Conservation (phyloP, 2,113 vertebrate species). For the Marmota monax region DNA sequence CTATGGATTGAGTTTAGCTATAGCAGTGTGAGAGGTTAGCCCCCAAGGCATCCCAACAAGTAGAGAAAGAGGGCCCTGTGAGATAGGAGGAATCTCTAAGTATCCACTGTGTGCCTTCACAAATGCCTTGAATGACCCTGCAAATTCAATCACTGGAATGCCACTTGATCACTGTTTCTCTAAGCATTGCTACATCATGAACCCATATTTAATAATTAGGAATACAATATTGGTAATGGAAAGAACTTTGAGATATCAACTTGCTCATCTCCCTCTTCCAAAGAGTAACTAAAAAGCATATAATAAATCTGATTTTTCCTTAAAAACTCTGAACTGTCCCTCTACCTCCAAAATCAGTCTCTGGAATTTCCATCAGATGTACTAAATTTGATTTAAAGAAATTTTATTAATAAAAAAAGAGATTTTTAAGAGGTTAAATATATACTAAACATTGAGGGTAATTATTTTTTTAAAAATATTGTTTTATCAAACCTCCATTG, state of each 20-base stretch:
- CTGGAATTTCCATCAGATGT: background rate
- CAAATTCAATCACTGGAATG: background rate
- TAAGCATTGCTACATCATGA: background rate
- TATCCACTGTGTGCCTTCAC: background rate
- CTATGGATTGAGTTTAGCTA: background rate
- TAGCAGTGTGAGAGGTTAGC: background rate
- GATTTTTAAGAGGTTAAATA: slow-evolving; percentile 15
- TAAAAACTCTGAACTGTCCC: background rate
- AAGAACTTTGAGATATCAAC: background rate
- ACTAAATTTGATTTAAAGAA: background rate
- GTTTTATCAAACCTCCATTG: background rate
- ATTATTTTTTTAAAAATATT: background rate
- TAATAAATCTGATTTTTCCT: background rate
- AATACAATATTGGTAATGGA: background rate
- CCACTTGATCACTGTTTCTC: background rate
- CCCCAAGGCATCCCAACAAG: background rate
- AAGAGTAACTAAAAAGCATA: background rate
- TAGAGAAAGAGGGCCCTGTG: background rate
- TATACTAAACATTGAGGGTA: background rate
- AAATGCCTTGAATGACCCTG: background rate
- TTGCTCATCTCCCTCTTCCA: background rate
- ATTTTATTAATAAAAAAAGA: slow-evolving; percentile 4
- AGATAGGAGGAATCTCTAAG: background rate
- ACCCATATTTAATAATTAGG: background rate
- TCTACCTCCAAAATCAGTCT: background rate